Evolutionary conservation across 2,113 vertebrate genomes (phyloP), one percentile per base, ranked within the genome.

Genomic region (Protobothrops mucrosquamatus): DNA sequence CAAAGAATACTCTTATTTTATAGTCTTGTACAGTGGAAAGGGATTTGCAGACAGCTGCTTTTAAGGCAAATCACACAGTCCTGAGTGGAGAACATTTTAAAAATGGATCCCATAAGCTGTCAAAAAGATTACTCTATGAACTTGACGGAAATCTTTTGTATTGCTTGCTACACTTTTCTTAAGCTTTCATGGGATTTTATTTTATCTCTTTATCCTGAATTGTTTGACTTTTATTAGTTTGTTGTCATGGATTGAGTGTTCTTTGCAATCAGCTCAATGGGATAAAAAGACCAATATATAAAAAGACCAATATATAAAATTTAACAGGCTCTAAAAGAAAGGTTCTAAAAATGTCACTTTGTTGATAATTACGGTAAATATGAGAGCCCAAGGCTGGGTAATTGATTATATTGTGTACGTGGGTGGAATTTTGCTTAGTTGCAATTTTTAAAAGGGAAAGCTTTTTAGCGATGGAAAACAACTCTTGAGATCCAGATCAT

Each of bases 201-300:
- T 61, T 61, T 69, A 93, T 96, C 94, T 94, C 74, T 94, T 95
- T 95, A 85, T 61, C 39, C 15, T 1, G 69, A 39, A 81, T 85
- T 85, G 3, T 52, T 95, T 46, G 90, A 14, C 57, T 23, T 96
- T 97, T 96, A 96, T 96, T 95, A 89, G 46, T 0, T 43, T 89
- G 89, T 94, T 95, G 95, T 94, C 86, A 39, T 93, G 94, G 90
- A 43, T 14, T 43, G 55, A 93, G 57, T 59, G 91, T 51, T 46
- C 92, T 87, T 34, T 94, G 52, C 90, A 91, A 87, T 61, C 91
- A 69, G 29, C 26, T 85, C 8, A 91, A 88, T 92, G 14, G 46
- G 55, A 52, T 2, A 61, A 89, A 61, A 26, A n/a, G 0, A 23
- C 1, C 48, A 3, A 69, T 87, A 51, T 51, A 51, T 51, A 51